Conservation (phyloP, 2,797 vertebrate species). For the Anas capensis region DNA sequence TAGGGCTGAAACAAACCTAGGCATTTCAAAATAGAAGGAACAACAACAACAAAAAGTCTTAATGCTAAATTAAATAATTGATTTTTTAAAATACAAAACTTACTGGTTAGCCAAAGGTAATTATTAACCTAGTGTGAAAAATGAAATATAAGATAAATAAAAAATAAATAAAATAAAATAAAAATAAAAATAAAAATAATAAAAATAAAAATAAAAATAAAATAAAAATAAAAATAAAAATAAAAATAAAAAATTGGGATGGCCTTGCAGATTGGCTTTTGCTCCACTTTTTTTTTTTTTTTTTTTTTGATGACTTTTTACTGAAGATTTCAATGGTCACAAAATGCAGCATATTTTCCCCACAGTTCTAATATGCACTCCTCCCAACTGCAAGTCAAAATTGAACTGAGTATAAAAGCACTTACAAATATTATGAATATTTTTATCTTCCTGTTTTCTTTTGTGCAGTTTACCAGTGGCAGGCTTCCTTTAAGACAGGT, state of each 20-base stretch:
- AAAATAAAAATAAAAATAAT: too few species aligned
- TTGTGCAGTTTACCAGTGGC: background rate
- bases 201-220: background rate
- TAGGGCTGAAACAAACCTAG: slow-evolving; percentile 70
- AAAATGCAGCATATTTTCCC: background rate
- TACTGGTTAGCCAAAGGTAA: background rate
- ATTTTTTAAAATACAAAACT: background rate
- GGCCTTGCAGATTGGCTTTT: background rate
- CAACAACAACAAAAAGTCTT: background rate
- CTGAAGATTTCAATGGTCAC: background rate
- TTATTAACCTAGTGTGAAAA: background rate
- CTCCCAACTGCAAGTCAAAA: background rate
- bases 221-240: too few species aligned
- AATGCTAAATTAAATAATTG: slow-evolving; percentile 25
- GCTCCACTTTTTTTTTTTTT: too few species aligned
- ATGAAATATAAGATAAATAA: too few species aligned
- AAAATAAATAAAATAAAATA: too few species aligned
- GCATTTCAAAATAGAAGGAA: slow-evolving; percentile 12
- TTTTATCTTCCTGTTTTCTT: background rate
- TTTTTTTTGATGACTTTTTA: background rate
- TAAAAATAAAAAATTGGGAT: background rate
- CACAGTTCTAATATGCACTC: background rate
- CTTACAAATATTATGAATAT: background rate
- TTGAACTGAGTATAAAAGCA: background rate
- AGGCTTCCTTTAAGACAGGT: background rate